Evolutionary conservation across 2,888 invertebrate genomes (phyloP).

Genomic region (Elmis aenea): DNA sequence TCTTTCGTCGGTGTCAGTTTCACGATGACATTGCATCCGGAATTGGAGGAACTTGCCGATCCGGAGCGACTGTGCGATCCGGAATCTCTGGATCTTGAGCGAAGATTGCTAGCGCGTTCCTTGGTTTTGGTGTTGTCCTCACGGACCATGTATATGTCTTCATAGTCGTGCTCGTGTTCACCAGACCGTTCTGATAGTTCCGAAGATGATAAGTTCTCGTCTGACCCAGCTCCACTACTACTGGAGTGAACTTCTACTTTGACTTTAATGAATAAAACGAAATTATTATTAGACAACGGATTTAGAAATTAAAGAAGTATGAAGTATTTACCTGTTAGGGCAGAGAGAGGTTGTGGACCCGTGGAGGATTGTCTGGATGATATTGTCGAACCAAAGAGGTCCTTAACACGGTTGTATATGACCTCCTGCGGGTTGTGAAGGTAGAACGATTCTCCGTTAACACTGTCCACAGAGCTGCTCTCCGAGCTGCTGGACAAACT

Average conservation of each 20-base stretch:
- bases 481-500: slow-evolving; percentile 41
- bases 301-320: too few species aligned
- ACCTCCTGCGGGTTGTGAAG: slow-evolving; percentile 78
- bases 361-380: slow-evolving; percentile 27
- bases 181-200: slow-evolving; percentile 50
- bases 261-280: slow-evolving; percentile 50
- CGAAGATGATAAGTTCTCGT: slow-evolving; percentile 58
- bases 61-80: slow-evolving; percentile 72
- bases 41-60: slow-evolving; percentile 45
- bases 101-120: slow-evolving; percentile 25
- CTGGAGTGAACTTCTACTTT: slow-evolving; percentile 85
- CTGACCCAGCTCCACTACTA: slow-evolving; percentile 60
- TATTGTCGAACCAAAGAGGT: slow-evolving; percentile 64
- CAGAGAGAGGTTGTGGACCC: slow-evolving; percentile 40
- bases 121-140: slow-evolving; percentile 47
- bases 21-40: slow-evolving; percentile 43
- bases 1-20: slow-evolving; percentile 30
- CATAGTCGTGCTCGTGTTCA: slow-evolving; percentile 68
- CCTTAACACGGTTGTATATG: slow-evolving; percentile 77
- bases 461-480: slow-evolving; percentile 51
- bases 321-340: slow-evolving; percentile 41
- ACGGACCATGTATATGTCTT: slow-evolving; percentile 72
- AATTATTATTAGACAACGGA: not conserved
- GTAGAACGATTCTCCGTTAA: slow-evolving; percentile 70
- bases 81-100: slow-evolving; percentile 51